phyloP scores from a whole-genome alignment of 2,113 vertebrate genomes.

The Callithrix jacchus region DNA sequence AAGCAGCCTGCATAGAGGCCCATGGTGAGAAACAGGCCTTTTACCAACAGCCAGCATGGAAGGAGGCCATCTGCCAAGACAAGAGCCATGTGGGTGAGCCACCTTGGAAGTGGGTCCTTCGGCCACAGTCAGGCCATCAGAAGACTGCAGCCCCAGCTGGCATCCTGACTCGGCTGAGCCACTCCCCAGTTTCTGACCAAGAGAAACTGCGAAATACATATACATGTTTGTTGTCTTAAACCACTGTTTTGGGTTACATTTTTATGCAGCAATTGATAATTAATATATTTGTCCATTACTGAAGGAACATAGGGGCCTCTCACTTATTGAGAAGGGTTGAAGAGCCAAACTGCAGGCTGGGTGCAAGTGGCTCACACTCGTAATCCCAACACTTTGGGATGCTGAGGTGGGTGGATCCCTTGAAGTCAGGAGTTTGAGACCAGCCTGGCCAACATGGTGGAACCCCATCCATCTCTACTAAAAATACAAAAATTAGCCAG shows the following conservation, averaged over 20 bases:
- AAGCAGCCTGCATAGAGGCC: neutral
- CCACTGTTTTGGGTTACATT: neutral
- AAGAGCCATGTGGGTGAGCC: neutral
- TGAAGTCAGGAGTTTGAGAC: too few relatives aligned
- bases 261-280: neutral
- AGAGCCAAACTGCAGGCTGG: neutral
- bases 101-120: neutral
- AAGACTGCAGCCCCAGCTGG: neutral
- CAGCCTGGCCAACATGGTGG: too few relatives aligned
- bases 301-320: neutral
- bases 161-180: neutral
- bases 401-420: too few relatives aligned
- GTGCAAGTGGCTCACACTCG: rapidly evolving
- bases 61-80: neutral
- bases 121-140: neutral
- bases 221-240: neutral
- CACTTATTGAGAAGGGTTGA: neutral
- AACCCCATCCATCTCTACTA: too few relatives aligned
- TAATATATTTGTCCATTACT: neutral
- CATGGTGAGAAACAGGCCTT: neutral
- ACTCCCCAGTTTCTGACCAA: neutral
- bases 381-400: too few relatives aligned
- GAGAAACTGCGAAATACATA: neutral
- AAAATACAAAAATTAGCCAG: too few relatives aligned
- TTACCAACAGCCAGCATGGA: neutral